Base-by-base conservation (phyloP, 2,113 vertebrate genomes). In the Gasterosteus nipponicus region DNA sequence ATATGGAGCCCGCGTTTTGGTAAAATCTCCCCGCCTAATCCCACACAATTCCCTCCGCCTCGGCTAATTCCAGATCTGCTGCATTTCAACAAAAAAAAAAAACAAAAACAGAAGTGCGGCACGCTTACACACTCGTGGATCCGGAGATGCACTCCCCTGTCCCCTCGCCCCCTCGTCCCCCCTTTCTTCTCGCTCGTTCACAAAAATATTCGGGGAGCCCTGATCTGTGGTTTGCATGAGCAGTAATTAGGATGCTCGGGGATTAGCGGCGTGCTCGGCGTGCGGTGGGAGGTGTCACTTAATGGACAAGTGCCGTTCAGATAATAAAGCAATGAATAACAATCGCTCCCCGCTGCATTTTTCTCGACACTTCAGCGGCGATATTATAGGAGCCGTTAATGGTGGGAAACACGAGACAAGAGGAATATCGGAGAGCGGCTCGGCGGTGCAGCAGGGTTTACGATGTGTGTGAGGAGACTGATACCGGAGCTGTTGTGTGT, bases 1-100 rank as follows among this genome's bases (percentile, higher is more conserved):
- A 88, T 85, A 84, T 74, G 70, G 83, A 84, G 80, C 53, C 69
- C n/a, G 65, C 69, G 59, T 92, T 90, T 26, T 85, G 84, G 88
- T 87, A 38, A 87, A 90, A 86, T 92, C 78, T 90, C 77, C 76
- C 81, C 46, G 62, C 79, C 86, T 92, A 92, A 93, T 92, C 90
- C 90, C 7, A 16, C 83, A 53, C 86, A 85, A 84, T 91, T 90
- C 86, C 65, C 75, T 82, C 90, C 85, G 86, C 83, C 78, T 89
- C 82, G 58, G 80, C 75, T 89, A 89, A 91, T 82, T 87, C 86
- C 77, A 82, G 68, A 89, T 82, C 84, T 81, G 73, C 83, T 71
- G 63, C 80, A 76, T 59, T 81, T 82, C 62, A 68, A 29, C 31
- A 31, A 54, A 56, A 26, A 26, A 26, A 26, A 26, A 26, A 26